A percentile compares a stretch with the other conserved stretches of the same genome.
Evolutionary conservation across 2,113 vertebrate species (phyloP).

Genomic region (Leuciscus idus): DNA sequence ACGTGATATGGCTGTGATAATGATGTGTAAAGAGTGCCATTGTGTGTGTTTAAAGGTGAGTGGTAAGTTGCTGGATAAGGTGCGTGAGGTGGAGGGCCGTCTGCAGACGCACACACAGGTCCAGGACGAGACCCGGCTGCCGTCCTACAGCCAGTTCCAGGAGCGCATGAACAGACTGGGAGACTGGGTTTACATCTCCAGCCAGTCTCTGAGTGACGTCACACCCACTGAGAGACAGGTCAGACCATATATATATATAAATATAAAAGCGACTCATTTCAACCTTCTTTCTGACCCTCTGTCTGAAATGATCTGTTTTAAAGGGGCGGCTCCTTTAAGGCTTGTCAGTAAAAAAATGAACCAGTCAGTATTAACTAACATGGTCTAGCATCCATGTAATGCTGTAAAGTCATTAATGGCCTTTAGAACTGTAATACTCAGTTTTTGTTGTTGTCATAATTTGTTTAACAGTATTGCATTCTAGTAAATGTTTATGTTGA

Average conservation of each 20-base stretch:
- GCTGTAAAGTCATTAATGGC: not conserved
- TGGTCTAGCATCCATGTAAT: not conserved
- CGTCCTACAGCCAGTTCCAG: slow-evolving; percentile 74
- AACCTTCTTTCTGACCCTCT: no score
- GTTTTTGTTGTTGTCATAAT: not conserved
- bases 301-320: no score
- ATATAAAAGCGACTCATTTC: no score
- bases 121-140: slow-evolving; percentile 75
- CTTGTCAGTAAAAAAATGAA: no score
- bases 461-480: not conserved
- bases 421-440: not conserved
- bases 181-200: slow-evolving; percentile 73
- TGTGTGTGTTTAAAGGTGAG: slow-evolving; percentile 71
- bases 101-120: slow-evolving; percentile 59
- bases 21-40: not conserved
- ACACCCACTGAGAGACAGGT: slow-evolving; percentile 73
- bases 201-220: slow-evolving; percentile 68
- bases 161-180: slow-evolving; percentile 73
- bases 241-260: no score
- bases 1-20: not conserved
- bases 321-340: no score
- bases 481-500: not conserved
- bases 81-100: slow-evolving; percentile 77
- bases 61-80: slow-evolving; percentile 80
- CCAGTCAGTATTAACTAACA: not conserved